Evolutionary conservation across 2,113 vertebrate genomes (phyloP).

Genomic region (Lophura nycthemera): DNA sequence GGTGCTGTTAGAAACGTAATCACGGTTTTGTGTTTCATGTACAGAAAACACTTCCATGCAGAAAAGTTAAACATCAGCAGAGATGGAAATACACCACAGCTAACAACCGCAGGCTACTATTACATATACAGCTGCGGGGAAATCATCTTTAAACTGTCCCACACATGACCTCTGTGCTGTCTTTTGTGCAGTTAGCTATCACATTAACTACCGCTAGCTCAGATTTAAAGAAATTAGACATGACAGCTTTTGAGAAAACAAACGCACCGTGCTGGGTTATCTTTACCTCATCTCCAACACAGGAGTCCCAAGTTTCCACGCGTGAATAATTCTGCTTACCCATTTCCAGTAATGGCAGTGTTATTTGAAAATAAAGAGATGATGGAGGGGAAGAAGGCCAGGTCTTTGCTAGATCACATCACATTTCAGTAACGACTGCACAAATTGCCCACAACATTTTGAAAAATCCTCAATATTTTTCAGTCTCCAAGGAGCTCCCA

Average conservation of each 20-base stretch:
- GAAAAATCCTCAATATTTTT: slow-evolving; percentile 43
- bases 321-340: background rate
- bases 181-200: slow-evolving; percentile 13
- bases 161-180: slow-evolving; percentile 15
- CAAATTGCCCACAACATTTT: slow-evolving; percentile 36
- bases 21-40: background rate
- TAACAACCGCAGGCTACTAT: slow-evolving; percentile 10
- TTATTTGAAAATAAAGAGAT: slow-evolving; percentile 7
- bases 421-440: slow-evolving; percentile 11
- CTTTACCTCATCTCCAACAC: background rate
- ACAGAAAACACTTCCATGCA: background rate
- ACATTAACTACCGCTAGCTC: background rate
- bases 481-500: slow-evolving; percentile 23
- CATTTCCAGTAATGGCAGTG: background rate
- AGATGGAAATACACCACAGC: background rate
- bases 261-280: background rate
- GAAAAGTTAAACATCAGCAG: slow-evolving; percentile 22
- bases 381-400: background rate
- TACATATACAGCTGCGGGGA: slow-evolving; percentile 34
- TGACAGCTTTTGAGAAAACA: background rate
- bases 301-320: background rate
- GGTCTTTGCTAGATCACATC: slow-evolving; percentile 20
- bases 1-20: background rate
- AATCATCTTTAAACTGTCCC: slow-evolving; percentile 12
- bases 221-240: background rate